These are phyloP conservation scores for Caerostris darwini DNA, from an alignment of 1,140 invertebrate genomes.

Conservation along the genomic window DNA sequence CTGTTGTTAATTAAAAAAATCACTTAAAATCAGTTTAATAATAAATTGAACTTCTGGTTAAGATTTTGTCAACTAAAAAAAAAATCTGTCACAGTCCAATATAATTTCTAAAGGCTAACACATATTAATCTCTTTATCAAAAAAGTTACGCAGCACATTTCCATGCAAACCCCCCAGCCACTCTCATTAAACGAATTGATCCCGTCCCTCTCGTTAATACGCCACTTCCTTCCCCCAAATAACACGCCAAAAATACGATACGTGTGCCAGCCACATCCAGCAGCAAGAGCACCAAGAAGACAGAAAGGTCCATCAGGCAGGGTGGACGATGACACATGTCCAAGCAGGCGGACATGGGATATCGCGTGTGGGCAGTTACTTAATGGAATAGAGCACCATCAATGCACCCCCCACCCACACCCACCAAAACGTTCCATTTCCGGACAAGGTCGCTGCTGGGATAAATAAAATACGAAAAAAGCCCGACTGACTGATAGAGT, in stretches of 20 bases:
- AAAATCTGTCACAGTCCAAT: too few relatives aligned
- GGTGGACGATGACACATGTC: constrained; percentile 69
- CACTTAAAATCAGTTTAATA: too few relatives aligned
- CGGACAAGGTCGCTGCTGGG: constrained; percentile 36
- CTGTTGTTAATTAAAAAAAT: too few relatives aligned
- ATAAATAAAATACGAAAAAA: constrained; percentile 28
- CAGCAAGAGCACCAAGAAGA: not conserved
- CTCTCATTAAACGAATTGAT: not conserved
- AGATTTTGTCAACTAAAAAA: too few relatives aligned
- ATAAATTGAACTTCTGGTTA: too few relatives aligned
- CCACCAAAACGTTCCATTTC: constrained; percentile 45
- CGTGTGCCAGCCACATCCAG: not conserved
- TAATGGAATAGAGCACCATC: constrained; percentile 58
- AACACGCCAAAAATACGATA: not conserved
- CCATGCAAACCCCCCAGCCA: not conserved
- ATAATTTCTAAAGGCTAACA: too few relatives aligned
- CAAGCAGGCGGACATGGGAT: constrained; percentile 39
- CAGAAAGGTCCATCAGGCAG: constrained; percentile 36
- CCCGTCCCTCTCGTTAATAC: not conserved
- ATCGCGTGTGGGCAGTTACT: constrained; percentile 71
- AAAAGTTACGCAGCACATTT: too few relatives aligned
- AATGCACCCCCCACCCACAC: not conserved
- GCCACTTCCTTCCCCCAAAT: not conserved
- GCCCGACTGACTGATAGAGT: constrained; percentile 26
- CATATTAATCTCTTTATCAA: too few relatives aligned